Evolutionary conservation across 1,140 invertebrate species (phyloP), one percentile per base, ranked within the genome.

Genomic region (Saccostrea glomerata): DNA sequence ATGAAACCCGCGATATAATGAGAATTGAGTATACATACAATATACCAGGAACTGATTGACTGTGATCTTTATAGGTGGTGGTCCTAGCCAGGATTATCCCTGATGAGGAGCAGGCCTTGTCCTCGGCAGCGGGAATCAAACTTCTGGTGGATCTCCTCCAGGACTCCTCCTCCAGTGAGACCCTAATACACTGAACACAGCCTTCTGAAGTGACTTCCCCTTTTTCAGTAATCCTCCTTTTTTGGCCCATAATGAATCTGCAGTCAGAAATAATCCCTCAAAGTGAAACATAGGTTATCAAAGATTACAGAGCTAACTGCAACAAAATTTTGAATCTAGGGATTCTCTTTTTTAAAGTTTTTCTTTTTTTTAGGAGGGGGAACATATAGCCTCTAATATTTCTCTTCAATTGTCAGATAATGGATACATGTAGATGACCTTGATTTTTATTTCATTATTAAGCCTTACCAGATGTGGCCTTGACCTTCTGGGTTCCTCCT

Each of bases 51-150:
- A n/a, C 58, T 63, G 2, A 63, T 63, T 17, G 17, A 6, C 58
- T 6, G 58, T 88, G 70, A 36, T 86, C 77, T 82, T 15, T 86
- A 6, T 89, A 95, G 94, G 92, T 95, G n/a, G 94, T 95, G 6
- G 91, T 95, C 17, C 86, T 95, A 55, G 91, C 94, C 17, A 92
- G 93, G 15, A 94, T 95, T 70, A 94, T 95, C 36, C 93, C 94
- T 20, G 94, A 95, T 89, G 94, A 94, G 85, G 94, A 95, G 84
- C 94, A 94, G 84, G 94, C 94, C 0, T 91, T 92, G 88, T 93
- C 94, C 0, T 95, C 94, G 30, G 94, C 94, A 15, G 90, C 91
- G 2, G 94, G 94, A 58, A 95, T 95, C 89, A 94, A 94, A 88
- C 90, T 94, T 20, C 84, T 95, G 9, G 92, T 93, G 7, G 94